These are phyloP conservation scores for Tachuris rubrigastra DNA, from an alignment of 2,113 vertebrate genomes.

Conservation along the genomic window DNA sequence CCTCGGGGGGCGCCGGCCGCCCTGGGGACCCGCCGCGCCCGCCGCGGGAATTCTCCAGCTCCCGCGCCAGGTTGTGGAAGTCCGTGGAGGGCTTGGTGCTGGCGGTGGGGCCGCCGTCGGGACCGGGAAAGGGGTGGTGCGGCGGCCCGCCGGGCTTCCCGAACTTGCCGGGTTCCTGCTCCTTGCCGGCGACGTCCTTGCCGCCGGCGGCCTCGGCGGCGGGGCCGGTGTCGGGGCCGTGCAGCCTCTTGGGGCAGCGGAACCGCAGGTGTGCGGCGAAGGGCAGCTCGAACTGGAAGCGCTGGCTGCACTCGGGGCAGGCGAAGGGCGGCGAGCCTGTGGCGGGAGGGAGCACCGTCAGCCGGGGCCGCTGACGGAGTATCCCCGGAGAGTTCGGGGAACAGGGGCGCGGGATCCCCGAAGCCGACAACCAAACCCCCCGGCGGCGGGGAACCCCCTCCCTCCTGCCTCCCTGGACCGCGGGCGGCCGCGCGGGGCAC, in stretches of 20 bases:
- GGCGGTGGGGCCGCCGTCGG: constrained; percentile 42
- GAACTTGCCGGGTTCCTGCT: constrained; percentile 64
- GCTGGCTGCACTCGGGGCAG: constrained; percentile 93
- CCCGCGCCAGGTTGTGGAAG: constrained; percentile 93
- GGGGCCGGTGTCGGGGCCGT: constrained; percentile 71
- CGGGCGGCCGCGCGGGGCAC: background rate
- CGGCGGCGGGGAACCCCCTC: background rate
- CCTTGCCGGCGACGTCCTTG: constrained; percentile 71
- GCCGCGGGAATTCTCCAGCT: constrained; percentile 84
- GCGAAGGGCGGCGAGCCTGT: constrained; percentile 83
- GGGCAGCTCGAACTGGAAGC: constrained; percentile 96
- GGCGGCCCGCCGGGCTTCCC: constrained; percentile 39
- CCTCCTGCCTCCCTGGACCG: background rate
- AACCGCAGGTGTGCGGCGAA: constrained; percentile 92
- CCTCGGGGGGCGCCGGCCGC: background rate
- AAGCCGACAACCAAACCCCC: too few species aligned
- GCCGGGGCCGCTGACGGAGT: background rate
- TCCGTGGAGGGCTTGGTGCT: constrained; percentile 87
- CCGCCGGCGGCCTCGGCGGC: constrained; percentile 71
- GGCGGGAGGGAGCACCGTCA: background rate
- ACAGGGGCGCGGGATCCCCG: background rate
- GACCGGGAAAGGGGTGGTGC: constrained; percentile 39
- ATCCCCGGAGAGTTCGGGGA: background rate
- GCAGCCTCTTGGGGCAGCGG: constrained; percentile 92
- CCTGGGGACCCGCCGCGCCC: constrained; percentile 24